These are phyloP conservation scores for Scarus forsteni DNA, from an alignment of 2,797 vertebrate genomes.

Conservation along the genomic window DNA sequence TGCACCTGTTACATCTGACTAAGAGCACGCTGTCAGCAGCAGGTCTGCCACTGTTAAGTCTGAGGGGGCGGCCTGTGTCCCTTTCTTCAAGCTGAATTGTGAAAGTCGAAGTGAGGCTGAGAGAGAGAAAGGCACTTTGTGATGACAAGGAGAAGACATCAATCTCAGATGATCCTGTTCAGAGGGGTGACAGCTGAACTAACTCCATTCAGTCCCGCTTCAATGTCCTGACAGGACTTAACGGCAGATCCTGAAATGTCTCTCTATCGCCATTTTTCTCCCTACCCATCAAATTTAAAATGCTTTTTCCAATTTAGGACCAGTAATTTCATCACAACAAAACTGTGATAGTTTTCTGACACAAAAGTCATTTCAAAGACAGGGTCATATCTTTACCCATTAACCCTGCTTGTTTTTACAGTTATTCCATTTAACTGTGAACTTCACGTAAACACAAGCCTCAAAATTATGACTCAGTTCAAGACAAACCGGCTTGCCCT, in stretches of 20 bases:
- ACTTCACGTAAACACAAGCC: too few relatives aligned
- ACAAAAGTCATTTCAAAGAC: too few relatives aligned
- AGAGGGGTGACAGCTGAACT: slow-evolving; percentile 39
- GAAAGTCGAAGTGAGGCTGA: neutral
- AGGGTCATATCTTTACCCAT: too few relatives aligned
- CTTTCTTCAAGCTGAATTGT: slow-evolving; percentile 1
- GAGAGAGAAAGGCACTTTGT: neutral
- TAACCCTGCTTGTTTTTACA: too few relatives aligned
- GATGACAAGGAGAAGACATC: slow-evolving; percentile 16
- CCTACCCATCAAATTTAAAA: too few relatives aligned
- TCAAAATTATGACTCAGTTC: too few relatives aligned
- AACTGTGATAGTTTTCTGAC: too few relatives aligned
- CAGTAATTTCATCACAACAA: too few relatives aligned
- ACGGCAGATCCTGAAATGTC: slow-evolving; percentile 9
- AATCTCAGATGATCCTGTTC: slow-evolving; percentile 30
- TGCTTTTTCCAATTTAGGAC: too few relatives aligned
- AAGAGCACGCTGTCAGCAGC: slow-evolving; percentile 12
- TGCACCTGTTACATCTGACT: slow-evolving; percentile 9
- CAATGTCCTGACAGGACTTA: slow-evolving; percentile 23
- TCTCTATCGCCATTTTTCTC: too few relatives aligned
- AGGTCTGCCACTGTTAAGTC: neutral
- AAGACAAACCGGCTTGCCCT: too few relatives aligned
- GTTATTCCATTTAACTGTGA: too few relatives aligned
- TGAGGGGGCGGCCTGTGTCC: neutral
- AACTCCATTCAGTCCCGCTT: slow-evolving; percentile 25